These are phyloP conservation scores for Scaptomyza hsui DNA, from an alignment of 1,140 invertebrate genomes.

Conservation along the genomic window DNA sequence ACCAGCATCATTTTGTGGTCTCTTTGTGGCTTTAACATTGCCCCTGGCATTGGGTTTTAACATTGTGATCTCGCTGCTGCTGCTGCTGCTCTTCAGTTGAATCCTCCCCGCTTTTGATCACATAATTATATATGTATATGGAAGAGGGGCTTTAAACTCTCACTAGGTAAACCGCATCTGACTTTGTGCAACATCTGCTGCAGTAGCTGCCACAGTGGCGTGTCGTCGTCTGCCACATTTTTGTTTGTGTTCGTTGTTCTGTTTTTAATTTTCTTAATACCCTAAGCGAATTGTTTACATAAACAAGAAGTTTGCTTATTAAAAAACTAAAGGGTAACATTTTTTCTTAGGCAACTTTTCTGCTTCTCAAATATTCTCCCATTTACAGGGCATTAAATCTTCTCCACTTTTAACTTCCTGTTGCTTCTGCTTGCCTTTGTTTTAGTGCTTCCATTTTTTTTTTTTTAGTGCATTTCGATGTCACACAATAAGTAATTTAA, in stretches of 20 bases:
- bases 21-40: conserved; percentile 40
- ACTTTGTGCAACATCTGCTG: conserved; percentile 48
- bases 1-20: conserved; percentile 73
- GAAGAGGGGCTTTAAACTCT: conserved; percentile 21
- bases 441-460: conserved; percentile 38
- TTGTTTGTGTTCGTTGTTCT: conserved; percentile 26
- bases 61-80: conserved; percentile 19
- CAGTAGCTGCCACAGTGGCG: conserved; percentile 38
- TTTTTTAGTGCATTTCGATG: conserved; percentile 62
- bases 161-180: conserved; percentile 23
- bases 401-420: not conserved
- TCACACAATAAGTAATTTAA: conserved; percentile 53
- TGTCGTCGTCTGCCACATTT: conserved; percentile 37
- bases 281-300: not conserved
- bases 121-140: conserved; percentile 67
- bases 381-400: conserved; percentile 20
- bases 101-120: conserved; percentile 47
- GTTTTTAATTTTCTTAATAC: conserved; percentile 16
- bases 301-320: not conserved
- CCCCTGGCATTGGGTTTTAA: conserved; percentile 16
- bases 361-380: not conserved
- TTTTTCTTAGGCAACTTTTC: too few species aligned
- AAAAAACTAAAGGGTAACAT: too few species aligned
- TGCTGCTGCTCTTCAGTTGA: conserved; percentile 12
- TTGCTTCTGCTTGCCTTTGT: not conserved